phyloP scores from a whole-genome alignment of 2,888 invertebrate genomes.

The Eretmocerus hayati region DNA sequence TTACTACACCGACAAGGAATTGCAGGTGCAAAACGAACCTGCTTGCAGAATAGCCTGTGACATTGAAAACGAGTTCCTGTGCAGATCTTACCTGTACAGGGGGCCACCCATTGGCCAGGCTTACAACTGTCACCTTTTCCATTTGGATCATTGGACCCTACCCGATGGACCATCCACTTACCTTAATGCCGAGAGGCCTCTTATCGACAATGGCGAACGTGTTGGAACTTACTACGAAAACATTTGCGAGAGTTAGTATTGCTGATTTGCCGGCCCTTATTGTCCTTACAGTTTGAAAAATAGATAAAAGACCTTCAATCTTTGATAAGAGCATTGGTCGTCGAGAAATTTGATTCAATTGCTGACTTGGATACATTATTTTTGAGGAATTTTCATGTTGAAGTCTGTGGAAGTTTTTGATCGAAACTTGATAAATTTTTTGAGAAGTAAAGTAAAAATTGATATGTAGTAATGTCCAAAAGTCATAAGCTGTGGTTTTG shows the following conservation, averaged over 20 bases:
- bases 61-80: slow-evolving; percentile 87
- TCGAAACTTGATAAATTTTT: no score
- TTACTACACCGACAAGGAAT: slow-evolving; percentile 88
- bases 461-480: no score
- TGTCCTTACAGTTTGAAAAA: no score
- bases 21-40: slow-evolving; percentile 80
- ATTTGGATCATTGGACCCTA: slow-evolving; percentile 83
- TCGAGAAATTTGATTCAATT: no score
- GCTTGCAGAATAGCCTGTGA: slow-evolving; percentile 88
- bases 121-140: slow-evolving; percentile 88
- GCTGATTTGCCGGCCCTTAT: no score
- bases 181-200: slow-evolving; percentile 79
- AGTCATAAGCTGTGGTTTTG: no score
- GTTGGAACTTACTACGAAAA: slow-evolving; percentile 88
- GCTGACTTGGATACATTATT: no score
- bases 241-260: slow-evolving; percentile 74
- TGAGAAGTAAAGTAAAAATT: no score
- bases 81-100: slow-evolving; percentile 71
- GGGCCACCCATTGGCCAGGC: slow-evolving; percentile 63
- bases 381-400: no score
- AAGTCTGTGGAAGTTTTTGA: no score
- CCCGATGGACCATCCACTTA: slow-evolving; percentile 91
- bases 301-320: no score
- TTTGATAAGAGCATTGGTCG: no score
- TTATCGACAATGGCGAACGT: slow-evolving; percentile 85